A percentile compares a stretch with the other conserved stretches of the same genome.
Conservation (phyloP, 2,113 vertebrate species). For the Oophaga pumilio region DNA sequence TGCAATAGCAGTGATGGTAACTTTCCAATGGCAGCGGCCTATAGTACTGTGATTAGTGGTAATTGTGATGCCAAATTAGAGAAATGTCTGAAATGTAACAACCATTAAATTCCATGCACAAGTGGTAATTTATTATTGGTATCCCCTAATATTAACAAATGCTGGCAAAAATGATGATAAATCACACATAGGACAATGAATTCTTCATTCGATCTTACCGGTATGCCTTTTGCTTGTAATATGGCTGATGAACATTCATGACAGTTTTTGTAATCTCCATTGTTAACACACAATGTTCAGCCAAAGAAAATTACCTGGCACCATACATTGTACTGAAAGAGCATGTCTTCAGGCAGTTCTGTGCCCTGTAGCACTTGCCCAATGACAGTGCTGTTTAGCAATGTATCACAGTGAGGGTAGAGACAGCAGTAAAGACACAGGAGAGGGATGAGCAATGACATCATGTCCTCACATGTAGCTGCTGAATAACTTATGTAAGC, state of each 20-base stretch:
- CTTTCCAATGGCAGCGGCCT: too few relatives aligned
- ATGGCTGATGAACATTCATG: not conserved
- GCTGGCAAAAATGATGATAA: too few relatives aligned
- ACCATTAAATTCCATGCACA: too few relatives aligned
- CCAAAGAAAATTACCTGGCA: not conserved
- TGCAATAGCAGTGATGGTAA: too few relatives aligned
- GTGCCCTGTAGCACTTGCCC: too few relatives aligned
- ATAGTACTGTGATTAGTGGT: too few relatives aligned
- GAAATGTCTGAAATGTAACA: too few relatives aligned
- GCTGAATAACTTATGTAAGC: not conserved
- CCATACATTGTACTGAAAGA: not conserved
- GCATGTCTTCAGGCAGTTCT: not conserved
- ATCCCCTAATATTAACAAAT: too few relatives aligned
- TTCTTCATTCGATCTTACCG: not conserved
- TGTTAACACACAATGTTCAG: too few relatives aligned
- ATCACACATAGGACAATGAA: not conserved
- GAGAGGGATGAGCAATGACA: slow-evolving; percentile 29
- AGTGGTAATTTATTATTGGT: too few relatives aligned
- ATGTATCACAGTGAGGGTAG: not conserved
- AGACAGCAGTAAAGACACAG: not conserved
- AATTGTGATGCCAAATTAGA: too few relatives aligned
- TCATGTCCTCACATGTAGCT: slow-evolving; percentile 25
- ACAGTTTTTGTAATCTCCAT: too few relatives aligned
- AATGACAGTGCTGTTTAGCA: not conserved
- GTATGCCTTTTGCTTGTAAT: not conserved